A percentile compares a stretch with the other conserved stretches of the same genome.
phyloP scores from a whole-genome alignment of 2,797 vertebrate species.

The Hoplostethus mediterraneus region DNA sequence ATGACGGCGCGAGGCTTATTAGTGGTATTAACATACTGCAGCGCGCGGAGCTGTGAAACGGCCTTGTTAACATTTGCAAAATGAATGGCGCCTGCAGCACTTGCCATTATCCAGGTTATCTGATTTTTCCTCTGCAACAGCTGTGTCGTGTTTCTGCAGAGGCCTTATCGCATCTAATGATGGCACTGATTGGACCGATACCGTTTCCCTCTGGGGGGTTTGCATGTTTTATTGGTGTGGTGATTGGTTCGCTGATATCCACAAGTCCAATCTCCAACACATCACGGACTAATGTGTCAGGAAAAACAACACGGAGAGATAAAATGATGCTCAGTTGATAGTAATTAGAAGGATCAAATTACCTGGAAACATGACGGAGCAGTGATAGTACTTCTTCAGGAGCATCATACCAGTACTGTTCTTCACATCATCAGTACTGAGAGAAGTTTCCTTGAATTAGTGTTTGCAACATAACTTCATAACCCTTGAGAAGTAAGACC shows the following conservation, averaged over 20 bases:
- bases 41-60: conserved; percentile 69
- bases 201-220: conserved; percentile 28
- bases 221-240: conserved; percentile 53
- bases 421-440: too few species aligned
- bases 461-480: too few species aligned
- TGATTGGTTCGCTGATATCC: conserved; percentile 57
- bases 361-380: neutral
- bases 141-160: conserved; percentile 66
- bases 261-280: conserved; percentile 33
- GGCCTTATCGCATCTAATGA: conserved; percentile 71
- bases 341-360: conserved; percentile 15
- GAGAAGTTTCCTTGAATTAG: too few species aligned
- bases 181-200: conserved; percentile 68
- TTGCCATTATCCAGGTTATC: conserved; percentile 75
- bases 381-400: conserved; percentile 4
- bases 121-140: conserved; percentile 61
- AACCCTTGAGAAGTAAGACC: too few species aligned
- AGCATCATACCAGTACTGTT: too few species aligned
- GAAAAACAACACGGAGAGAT: conserved; percentile 34
- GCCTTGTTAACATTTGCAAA: conserved; percentile 82
- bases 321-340: conserved; percentile 18
- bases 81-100: conserved; percentile 76
- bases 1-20: conserved; percentile 80
- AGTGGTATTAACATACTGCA: conserved; percentile 76
- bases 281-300: conserved; percentile 39